Evolutionary conservation across 2,888 invertebrate species (phyloP).

Genomic region (Gerris lacustris): DNA sequence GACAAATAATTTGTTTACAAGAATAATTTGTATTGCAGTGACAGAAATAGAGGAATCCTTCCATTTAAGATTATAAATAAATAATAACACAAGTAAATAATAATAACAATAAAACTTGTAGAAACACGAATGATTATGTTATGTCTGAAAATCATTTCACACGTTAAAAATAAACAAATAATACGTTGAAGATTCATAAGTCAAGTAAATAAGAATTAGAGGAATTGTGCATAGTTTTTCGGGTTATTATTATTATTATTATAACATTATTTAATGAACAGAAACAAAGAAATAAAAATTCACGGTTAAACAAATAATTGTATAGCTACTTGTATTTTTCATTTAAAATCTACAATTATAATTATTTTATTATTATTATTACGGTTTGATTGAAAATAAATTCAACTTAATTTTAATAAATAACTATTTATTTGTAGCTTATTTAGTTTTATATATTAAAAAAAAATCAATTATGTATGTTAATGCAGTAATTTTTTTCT

Average conservation of each 20-base stretch:
- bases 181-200: slow-evolving; percentile 1
- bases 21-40: too few relatives aligned
- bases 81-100: too few relatives aligned
- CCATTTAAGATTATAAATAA: too few relatives aligned
- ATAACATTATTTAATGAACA: not conserved
- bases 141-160: slow-evolving; percentile 15
- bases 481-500: too few relatives aligned
- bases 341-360: not conserved
- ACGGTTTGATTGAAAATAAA: not conserved
- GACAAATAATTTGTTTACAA: too few relatives aligned
- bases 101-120: too few relatives aligned
- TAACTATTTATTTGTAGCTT: slow-evolving; percentile 1
- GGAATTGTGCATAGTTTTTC: not conserved
- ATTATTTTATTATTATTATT: not conserved
- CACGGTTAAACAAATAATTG: not conserved
- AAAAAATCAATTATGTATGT: not conserved
- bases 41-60: too few relatives aligned
- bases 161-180: slow-evolving; percentile 13
- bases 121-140: slow-evolving; percentile 7
- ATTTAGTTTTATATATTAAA: not conserved
- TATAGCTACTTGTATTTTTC: not conserved
- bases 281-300: not conserved
- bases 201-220: not conserved
- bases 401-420: not conserved
- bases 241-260: not conserved